Percentiles rank a stretch among this genome's conserved stretches.
These are phyloP conservation scores for Sebastes itinus DNA, from an alignment of 2,797 vertebrate species.

Conservation along the genomic window DNA sequence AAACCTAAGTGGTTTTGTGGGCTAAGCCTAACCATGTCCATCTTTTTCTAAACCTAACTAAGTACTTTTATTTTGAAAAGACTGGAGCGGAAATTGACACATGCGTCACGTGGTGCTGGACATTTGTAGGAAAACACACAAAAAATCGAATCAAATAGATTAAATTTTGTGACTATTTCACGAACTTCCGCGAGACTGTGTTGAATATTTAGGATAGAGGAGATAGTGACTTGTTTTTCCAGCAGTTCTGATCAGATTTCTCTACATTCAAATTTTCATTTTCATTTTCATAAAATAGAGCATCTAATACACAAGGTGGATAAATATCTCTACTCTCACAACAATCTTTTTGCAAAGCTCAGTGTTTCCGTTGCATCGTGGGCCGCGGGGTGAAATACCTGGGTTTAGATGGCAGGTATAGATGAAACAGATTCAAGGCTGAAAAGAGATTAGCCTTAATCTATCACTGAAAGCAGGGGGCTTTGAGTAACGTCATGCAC, in stretches of 20 bases:
- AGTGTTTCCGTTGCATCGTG: slow-evolving; percentile 11
- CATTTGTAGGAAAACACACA: too few relatives aligned
- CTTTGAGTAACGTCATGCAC: slow-evolving; percentile 42
- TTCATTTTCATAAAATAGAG: neutral
- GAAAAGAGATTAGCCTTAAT: slow-evolving; percentile 51
- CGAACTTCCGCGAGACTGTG: too few relatives aligned
- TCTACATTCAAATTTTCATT: slow-evolving; percentile 16
- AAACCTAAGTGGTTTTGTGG: too few relatives aligned
- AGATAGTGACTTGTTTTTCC: neutral
- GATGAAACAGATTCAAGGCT: slow-evolving; percentile 52
- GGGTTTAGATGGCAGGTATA: slow-evolving; percentile 39
- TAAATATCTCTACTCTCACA: neutral
- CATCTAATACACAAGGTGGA: neutral
- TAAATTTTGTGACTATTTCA: too few relatives aligned
- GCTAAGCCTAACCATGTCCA: too few relatives aligned
- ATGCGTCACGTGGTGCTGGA: too few relatives aligned
- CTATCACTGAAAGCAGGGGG: slow-evolving; percentile 32
- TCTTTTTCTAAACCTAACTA: too few relatives aligned
- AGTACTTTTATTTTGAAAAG: too few relatives aligned
- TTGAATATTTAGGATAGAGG: neutral
- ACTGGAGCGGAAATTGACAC: too few relatives aligned
- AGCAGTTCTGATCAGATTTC: slow-evolving; percentile 12
- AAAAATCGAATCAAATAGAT: too few relatives aligned
- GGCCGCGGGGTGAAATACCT: slow-evolving; percentile 23
- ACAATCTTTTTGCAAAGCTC: neutral